phyloP scores from a whole-genome alignment of 2,113 vertebrate species.

The Bucco capensis region DNA sequence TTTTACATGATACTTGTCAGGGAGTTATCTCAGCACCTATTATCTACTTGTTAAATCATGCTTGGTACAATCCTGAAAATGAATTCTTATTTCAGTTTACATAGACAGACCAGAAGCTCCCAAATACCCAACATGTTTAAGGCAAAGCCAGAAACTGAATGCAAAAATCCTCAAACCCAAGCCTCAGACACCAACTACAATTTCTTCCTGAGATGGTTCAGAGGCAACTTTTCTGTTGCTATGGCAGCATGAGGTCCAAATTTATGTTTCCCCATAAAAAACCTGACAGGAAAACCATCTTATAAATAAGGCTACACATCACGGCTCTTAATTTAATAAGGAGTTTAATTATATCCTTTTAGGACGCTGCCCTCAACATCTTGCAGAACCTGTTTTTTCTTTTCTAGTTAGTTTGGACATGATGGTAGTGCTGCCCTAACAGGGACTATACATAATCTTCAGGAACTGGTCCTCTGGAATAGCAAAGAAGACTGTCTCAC shows the following conservation, averaged over 20 bases:
- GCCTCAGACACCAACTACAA: background rate
- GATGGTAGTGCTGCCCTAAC: background rate
- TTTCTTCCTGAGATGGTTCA: background rate
- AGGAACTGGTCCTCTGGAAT: background rate
- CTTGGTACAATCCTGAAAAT: background rate
- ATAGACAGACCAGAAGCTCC: background rate
- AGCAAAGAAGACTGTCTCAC: background rate
- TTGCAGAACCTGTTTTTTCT: background rate
- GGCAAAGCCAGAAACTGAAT: background rate
- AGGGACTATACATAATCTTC: background rate
- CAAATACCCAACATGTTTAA: background rate
- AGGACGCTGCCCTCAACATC: background rate
- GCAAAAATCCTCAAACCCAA: background rate
- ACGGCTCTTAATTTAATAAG: background rate
- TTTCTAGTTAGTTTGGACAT: background rate
- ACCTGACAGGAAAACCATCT: background rate
- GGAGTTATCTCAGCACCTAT: background rate
- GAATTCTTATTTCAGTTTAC: background rate
- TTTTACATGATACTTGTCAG: background rate
- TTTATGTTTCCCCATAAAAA: background rate
- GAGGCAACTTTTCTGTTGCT: background rate
- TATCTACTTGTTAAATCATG: background rate
- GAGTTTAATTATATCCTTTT: background rate
- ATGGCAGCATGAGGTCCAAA: background rate
- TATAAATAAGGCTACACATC: background rate